Percentiles rank a stretch among this genome's conserved stretches.
phyloP scores from a whole-genome alignment of 2,797 vertebrate species.

The Rhynchonycteris naso region DNA sequence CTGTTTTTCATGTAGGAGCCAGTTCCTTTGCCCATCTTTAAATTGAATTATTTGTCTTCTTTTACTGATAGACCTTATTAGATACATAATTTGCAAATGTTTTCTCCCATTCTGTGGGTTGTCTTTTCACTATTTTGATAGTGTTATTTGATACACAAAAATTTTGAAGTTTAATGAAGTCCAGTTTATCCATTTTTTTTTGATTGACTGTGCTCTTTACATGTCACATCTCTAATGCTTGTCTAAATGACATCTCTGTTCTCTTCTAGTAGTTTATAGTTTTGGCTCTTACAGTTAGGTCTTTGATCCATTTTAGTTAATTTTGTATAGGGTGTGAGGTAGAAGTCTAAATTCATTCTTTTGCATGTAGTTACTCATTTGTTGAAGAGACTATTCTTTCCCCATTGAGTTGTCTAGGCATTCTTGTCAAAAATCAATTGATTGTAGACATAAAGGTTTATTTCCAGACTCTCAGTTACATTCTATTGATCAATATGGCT shows the following conservation, averaged over 20 bases:
- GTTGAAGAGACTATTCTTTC: not conserved
- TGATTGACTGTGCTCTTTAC: not conserved
- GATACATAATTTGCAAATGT: not conserved
- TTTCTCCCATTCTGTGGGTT: not conserved
- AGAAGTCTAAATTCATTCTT: not conserved
- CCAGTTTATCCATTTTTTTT: not conserved
- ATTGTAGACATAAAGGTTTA: not conserved
- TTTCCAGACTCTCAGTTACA: not conserved
- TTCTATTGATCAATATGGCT: not conserved
- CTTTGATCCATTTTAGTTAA: not conserved
- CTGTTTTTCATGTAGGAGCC: no score
- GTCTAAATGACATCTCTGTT: not conserved
- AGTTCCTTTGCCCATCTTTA: not conserved
- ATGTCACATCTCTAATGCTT: not conserved
- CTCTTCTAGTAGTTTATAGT: not conserved
- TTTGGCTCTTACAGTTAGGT: conserved; percentile 8
- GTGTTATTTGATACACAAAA: not conserved
- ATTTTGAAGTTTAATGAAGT: conserved; percentile 3
- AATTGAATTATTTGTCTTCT: conserved; percentile 12
- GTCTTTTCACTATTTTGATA: not conserved
- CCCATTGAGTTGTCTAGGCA: not conserved
- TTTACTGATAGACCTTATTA: not conserved
- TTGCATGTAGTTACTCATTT: not conserved
- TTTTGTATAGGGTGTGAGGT: not conserved
- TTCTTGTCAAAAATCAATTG: not conserved